Evolutionary conservation across 1,140 invertebrate species (phyloP), one percentile per base, ranked within the genome.

Genomic region (Druon quercuslanigerum): DNA sequence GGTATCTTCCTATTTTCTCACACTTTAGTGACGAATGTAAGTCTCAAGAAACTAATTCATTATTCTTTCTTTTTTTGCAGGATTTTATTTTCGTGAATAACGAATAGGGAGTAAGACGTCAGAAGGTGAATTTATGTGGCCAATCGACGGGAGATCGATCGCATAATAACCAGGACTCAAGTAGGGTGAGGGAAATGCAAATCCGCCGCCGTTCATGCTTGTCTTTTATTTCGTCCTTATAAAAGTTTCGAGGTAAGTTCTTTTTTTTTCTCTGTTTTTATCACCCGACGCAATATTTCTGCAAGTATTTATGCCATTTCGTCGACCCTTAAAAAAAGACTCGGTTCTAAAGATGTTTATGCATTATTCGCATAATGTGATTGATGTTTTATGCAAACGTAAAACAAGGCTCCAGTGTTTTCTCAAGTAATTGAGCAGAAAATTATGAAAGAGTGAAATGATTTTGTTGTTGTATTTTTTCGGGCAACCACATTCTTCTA

Each of bases 81-180:
- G 71, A 46, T 50, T 74, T 60, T 72, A 46, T 16, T 51, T 51
- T 33, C 14, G 40, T 14, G 25, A 56, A 50, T 19, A 51, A 79
- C 66, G 60, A 74, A 46, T 12, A 52, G 71, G n/a, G 33, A 14
- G 9, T 52, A 76, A 74, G 52, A 82, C 72, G 77, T 79, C 79
- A 81, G 76, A 80, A 82, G 51, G 60, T 60, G 82, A 83, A 82
- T 83, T 82, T 80, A 80, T 80, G 81, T 79, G 74, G 74, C 74
- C 82, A 84, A 84, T 82, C 79, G 81, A 66, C 79, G 75, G 75
- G 76, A 75, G 79, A 83, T 84, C 82, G 79, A 82, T 84, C 78
- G 75, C 78, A 80, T 84, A 83, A 83, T 79, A 80, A 80, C 76
- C 71, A 51, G 70, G 72, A 80, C 71, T 66, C 71, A 25, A 66